These are phyloP conservation scores for Sandelia bainsii DNA, from an alignment of 2,797 vertebrate genomes.

Conservation along the genomic window DNA sequence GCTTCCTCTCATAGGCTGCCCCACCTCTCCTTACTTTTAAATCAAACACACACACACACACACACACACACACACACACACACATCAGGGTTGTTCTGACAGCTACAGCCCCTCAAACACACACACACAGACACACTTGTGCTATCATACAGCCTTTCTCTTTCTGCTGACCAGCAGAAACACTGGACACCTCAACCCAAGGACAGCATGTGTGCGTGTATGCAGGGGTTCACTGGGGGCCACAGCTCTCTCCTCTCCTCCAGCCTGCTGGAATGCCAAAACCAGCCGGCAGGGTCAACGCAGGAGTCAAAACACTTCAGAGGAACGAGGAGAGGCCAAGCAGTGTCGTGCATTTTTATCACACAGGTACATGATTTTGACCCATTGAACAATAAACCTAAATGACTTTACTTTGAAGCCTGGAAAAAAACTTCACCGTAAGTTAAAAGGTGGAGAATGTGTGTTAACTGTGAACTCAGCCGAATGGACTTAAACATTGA, in stretches of 20 bases:
- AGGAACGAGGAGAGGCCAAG: constrained; percentile 77
- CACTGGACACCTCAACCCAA: constrained; percentile 84
- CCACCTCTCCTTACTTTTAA: constrained; percentile 57
- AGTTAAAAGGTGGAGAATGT: constrained; percentile 61
- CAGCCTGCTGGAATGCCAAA: constrained; percentile 86
- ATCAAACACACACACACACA: constrained; percentile 31
- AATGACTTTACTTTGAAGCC: constrained; percentile 56
- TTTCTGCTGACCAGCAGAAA: constrained; percentile 94
- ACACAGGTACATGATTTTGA: constrained; percentile 54
- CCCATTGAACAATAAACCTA: constrained; percentile 56
- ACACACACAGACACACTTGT: constrained; percentile 57
- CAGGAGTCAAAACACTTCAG: constrained; percentile 80
- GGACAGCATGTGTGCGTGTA: constrained; percentile 56
- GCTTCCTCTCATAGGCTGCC: constrained; percentile 61
- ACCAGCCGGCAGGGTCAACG: constrained; percentile 85
- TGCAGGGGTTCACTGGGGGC: constrained; percentile 57
- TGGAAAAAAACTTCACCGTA: constrained; percentile 19
- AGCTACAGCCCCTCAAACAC: constrained; percentile 55
- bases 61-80: constrained; percentile 46
- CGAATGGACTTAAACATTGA: constrained; percentile 8
- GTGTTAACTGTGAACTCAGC: constrained; percentile 30
- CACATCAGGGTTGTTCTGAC: constrained; percentile 53
- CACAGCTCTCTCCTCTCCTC: constrained; percentile 72
- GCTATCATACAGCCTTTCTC: constrained; percentile 84
- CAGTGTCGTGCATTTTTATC: constrained; percentile 75